Evolutionary conservation across 2,888 invertebrate species (phyloP).

Genomic region (Folsomia candida): DNA sequence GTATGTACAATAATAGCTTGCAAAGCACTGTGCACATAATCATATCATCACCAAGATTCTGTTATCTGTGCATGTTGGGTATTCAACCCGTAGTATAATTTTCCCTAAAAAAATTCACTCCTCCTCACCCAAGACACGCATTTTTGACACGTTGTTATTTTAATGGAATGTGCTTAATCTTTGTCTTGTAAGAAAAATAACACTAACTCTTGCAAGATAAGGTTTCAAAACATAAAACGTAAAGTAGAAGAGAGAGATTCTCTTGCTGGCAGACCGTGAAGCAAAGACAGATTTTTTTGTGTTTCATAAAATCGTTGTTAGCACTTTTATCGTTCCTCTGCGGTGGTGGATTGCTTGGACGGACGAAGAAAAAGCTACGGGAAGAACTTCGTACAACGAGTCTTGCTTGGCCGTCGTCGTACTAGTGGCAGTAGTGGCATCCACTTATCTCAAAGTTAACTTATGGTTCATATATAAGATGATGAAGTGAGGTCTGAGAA

Average conservation of each 20-base stretch:
- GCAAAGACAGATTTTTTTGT: neutral
- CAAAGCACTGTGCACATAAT: neutral
- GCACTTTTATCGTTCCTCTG: neutral
- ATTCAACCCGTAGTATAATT: no score
- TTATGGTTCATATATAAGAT: neutral
- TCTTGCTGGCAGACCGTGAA: neutral
- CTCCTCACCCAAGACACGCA: neutral
- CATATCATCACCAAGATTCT: no score
- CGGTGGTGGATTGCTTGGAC: neutral
- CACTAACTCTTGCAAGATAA: neutral
- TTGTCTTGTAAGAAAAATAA: neutral
- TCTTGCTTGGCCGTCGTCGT: no score
- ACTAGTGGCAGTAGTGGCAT: neutral
- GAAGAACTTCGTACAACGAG: no score
- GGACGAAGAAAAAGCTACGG: no score
- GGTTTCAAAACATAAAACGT: neutral
- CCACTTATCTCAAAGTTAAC: conserved; percentile 3
- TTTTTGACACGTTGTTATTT: neutral
- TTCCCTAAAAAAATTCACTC: neutral
- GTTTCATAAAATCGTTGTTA: conserved; percentile 5
- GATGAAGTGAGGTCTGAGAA: conserved; percentile 8
- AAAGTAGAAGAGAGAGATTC: neutral
- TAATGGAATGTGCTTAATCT: neutral
- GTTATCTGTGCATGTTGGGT: no score
- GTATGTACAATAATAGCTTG: neutral